These are phyloP conservation scores for Allygus modestus DNA, from an alignment of 2,888 invertebrate species.

Conservation along the genomic window DNA sequence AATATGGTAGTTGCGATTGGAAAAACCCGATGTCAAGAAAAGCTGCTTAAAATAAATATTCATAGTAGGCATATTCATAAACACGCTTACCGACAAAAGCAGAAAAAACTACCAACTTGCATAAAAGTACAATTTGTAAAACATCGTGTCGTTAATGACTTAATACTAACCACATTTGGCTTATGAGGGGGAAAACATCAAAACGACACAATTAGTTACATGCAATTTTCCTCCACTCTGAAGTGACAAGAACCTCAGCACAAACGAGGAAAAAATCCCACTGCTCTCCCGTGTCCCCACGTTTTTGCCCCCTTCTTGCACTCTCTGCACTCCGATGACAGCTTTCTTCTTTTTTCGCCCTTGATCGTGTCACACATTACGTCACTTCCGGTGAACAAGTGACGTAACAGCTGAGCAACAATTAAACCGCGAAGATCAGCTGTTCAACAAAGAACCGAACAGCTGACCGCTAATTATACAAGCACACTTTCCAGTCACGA, in stretches of 20 bases:
- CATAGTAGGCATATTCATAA: too few relatives aligned
- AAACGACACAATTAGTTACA: not conserved
- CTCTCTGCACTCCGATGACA: constrained; percentile 25
- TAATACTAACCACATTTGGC: not conserved
- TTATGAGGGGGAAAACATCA: not conserved
- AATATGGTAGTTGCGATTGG: too few relatives aligned
- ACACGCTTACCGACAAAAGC: too few relatives aligned
- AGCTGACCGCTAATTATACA: constrained; percentile 43
- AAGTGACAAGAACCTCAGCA: not conserved
- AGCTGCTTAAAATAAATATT: too few relatives aligned
- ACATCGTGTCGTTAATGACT: too few relatives aligned
- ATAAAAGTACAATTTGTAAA: too few relatives aligned
- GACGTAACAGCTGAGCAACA: constrained; percentile 17
- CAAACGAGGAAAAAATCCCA: not conserved
- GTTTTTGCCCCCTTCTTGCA: constrained; percentile 17
- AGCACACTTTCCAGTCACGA: constrained; percentile 38
- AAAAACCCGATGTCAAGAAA: too few relatives aligned
- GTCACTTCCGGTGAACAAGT: constrained; percentile 5
- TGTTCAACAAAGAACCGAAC: constrained; percentile 38
- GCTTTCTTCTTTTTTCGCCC: constrained; percentile 43
- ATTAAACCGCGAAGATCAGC: constrained; percentile 34
- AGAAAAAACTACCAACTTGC: too few relatives aligned
- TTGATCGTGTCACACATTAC: constrained; percentile 41
- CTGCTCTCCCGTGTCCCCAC: not conserved
- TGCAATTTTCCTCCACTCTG: not conserved